Conservation (phyloP, 1,140 invertebrate species). For the Cylas formicarius region DNA sequence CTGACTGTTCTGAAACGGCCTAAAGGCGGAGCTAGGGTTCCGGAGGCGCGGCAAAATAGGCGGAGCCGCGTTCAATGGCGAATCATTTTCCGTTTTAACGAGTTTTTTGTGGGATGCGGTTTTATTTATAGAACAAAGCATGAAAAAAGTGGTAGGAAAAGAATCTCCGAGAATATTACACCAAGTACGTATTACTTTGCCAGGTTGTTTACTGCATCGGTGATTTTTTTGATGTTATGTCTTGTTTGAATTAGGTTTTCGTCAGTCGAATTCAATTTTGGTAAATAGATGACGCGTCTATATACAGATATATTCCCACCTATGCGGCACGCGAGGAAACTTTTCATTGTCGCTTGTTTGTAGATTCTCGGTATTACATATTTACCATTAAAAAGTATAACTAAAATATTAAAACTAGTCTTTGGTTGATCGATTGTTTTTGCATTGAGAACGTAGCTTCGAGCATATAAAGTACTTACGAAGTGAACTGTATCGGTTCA, state of each 20-base stretch:
- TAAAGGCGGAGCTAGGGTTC: slow-evolving; percentile 32
- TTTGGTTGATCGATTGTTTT: too few relatives aligned
- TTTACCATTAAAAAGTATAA: too few relatives aligned
- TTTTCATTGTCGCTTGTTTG: too few relatives aligned
- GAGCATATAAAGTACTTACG: too few relatives aligned
- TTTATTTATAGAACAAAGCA: neutral
- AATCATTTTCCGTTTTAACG: neutral
- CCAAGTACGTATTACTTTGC: slow-evolving; percentile 16
- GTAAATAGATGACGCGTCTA: too few relatives aligned
- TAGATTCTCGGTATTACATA: too few relatives aligned
- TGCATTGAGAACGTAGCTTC: too few relatives aligned
- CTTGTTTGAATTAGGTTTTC: slow-evolving; percentile 29
- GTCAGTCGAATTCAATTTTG: too few relatives aligned
- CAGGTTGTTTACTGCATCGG: slow-evolving; percentile 18
- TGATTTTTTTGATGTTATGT: slow-evolving; percentile 33
- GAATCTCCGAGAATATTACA: slow-evolving; percentile 12
- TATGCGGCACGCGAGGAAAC: too few relatives aligned
- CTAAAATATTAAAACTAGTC: too few relatives aligned
- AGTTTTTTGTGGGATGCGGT: neutral
- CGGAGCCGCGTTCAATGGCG: slow-evolving; percentile 4
- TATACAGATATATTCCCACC: too few relatives aligned
- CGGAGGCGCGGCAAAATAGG: slow-evolving; percentile 1
- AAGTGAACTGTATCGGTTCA: too few relatives aligned
- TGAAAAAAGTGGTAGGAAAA: slow-evolving; percentile 22
- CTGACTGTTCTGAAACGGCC: slow-evolving; percentile 28